phyloP scores from a whole-genome alignment of 2,797 vertebrate species.

The Xenentodon cancila region DNA sequence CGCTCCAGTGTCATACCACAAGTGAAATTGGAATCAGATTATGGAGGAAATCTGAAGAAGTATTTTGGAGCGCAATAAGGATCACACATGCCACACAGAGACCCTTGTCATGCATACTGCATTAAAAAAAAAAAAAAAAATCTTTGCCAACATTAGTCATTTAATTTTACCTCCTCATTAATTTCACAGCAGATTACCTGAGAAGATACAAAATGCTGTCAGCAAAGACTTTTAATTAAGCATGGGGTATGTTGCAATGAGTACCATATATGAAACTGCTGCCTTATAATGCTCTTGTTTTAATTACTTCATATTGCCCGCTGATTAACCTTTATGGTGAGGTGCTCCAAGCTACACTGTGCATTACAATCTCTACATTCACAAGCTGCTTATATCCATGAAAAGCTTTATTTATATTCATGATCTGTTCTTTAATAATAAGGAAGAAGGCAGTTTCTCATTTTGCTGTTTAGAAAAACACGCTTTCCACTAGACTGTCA shows the following conservation, averaged over 20 bases:
- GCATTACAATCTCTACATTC: constrained; percentile 70
- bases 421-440: constrained; percentile 23
- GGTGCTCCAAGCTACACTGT: constrained; percentile 74
- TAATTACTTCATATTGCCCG: constrained; percentile 83
- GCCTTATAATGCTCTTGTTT: constrained; percentile 83
- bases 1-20: constrained; percentile 77
- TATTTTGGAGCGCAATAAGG: constrained; percentile 78
- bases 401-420: constrained; percentile 10
- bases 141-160: constrained; percentile 78
- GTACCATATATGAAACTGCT: constrained; percentile 80
- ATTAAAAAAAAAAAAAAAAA: constrained; percentile 46
- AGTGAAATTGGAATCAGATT: constrained; percentile 89
- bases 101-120: constrained; percentile 80
- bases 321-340: constrained; percentile 79
- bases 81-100: constrained; percentile 77
- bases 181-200: constrained; percentile 87
- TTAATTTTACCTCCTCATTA: constrained; percentile 82
- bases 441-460: neutral
- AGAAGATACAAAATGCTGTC: constrained; percentile 83
- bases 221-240: constrained; percentile 84
- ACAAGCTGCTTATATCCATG: constrained; percentile 53
- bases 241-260: constrained; percentile 78
- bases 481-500: neutral
- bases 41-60: constrained; percentile 71
- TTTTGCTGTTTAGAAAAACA: constrained; percentile 3